Evolutionary conservation across 2,888 invertebrate species (phyloP).

Genomic region (Lasioglossum vierecki): DNA sequence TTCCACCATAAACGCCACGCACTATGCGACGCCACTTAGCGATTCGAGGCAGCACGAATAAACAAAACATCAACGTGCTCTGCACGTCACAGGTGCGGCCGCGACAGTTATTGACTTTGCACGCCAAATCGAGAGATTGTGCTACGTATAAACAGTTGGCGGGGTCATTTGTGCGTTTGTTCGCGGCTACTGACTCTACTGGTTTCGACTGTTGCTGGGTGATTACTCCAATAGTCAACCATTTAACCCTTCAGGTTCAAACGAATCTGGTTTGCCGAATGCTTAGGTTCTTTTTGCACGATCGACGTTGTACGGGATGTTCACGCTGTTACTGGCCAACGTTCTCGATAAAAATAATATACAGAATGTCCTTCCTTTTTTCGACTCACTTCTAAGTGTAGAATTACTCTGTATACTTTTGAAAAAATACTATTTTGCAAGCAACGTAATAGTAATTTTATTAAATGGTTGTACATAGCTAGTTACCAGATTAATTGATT

Average conservation of each 20-base stretch:
- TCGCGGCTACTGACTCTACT: not conserved
- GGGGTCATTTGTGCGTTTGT: constrained; percentile 5
- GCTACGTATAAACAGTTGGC: not conserved
- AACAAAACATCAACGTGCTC: not conserved
- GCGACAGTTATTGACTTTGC: not conserved
- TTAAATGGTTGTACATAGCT: not conserved
- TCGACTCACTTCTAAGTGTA: no score
- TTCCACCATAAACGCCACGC: not conserved
- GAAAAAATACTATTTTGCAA: no score
- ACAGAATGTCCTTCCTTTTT: no score
- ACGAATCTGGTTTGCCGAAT: not conserved
- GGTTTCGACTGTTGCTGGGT: not conserved
- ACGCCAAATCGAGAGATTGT: not conserved
- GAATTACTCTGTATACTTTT: no score
- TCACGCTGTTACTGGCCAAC: not conserved
- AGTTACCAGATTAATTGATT: not conserved
- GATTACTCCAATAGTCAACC: not conserved
- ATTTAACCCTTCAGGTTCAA: not conserved
- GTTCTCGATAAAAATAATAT: not conserved
- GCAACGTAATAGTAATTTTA: no score
- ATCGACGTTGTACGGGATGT: not conserved
- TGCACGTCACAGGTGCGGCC: not conserved
- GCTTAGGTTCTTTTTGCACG: not conserved
- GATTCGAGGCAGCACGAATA: not conserved
- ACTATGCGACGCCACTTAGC: not conserved